Evolutionary conservation across 1,140 invertebrate genomes (phyloP), one percentile per base, ranked within the genome.

Genomic region (Panagrolaimus sp.): DNA sequence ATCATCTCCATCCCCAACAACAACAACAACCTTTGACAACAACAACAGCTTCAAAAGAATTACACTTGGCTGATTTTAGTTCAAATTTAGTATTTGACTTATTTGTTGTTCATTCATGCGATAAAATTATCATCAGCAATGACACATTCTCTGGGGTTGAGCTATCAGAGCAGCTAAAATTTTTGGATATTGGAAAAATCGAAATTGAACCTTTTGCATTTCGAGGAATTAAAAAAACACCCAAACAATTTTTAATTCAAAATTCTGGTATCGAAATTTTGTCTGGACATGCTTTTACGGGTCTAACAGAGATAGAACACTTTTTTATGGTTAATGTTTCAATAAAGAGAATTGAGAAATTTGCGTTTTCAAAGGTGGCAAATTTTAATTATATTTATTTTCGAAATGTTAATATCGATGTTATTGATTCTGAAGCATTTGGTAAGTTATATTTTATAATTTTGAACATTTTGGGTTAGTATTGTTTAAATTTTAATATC

Each of bases 291-390:
- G 31, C 74, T 27, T 75, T 75, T 14, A 38, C 48, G 27, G 74
- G 76, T 13, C 64, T 75, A 14, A 31, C 38, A 9, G 23, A 73
- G 11, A 47, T 75, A 13, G 66, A 75, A 9, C 74, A 75, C 47
- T 78, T 75, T 47, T 75, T 77, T 77, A 65, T 66, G 44, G 47
- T 67, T 1, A 75, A 75, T 63, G 74, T 79, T 4, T 72, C 65
- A 27, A 75, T 75, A 20, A 72, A 65, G 9, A 16, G 72, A 31
- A 65, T 74, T 46, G 51, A 43, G 9, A 72, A 72, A 63, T 65
- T 53, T 23, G 72, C 72, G 9, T 74, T 75, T 69, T n/a, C 64
- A 5, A 23, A 53, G 9, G 16, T 73, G 11, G 66, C 71, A 5
- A 63, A 75, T 43, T 38, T 73, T n/a, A 48, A 64, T 16, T 73